Evolutionary conservation across 2,888 invertebrate genomes (phyloP), one percentile per base, ranked within the genome.

Genomic region (Sinhomidia bicolor): DNA sequence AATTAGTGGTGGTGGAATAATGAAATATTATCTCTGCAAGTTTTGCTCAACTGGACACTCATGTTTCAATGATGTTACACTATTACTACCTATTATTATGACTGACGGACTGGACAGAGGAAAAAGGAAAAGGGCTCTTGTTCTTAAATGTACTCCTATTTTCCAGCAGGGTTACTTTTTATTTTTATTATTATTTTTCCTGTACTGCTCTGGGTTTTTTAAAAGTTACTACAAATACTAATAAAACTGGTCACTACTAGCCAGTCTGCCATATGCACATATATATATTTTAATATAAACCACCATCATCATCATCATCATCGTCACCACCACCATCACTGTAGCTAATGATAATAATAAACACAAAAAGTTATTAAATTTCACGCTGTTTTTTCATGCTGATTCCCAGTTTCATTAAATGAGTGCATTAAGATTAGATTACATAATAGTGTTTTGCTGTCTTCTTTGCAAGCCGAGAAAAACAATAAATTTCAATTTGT

Each of bases 401-500:
- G 62, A 60, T 80, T 60, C 36, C 47, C 51, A 41, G 29, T 83
- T 62, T 71, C 44, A 68, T 71, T 83, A 65, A 83, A 29, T 71
- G 44, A 82, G 36, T 54, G 83, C 57, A 51, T 71, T 71, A 71
- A 71, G 41, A 68, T 83, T 71, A 83, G 62, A 71, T 71, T 54
- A 71, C 83, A 83, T 54, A 44, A 78, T n/a, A n/a, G 41, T 26
- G 74, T 74, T 47, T 36, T 36, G 54, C 32, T 78, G 76, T 74
- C 71, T 71, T 41, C 4, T n/a, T 41, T 68, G 23, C 36, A 14
- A n/a, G 23, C 47, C 1, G 26, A 44, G 26, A 78, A 78, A 78
- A 78, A 78, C 54, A 83, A 83, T 83, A 83, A 83, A 83, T 83
- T 83, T 83, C 71, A 83, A 83, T 83, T 83, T 83, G 36, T 36